A percentile compares a stretch with the other conserved stretches of the same genome.
These are phyloP conservation scores for Distichodus sexfasciatus DNA, from an alignment of 2,797 vertebrate genomes.

Conservation along the genomic window DNA sequence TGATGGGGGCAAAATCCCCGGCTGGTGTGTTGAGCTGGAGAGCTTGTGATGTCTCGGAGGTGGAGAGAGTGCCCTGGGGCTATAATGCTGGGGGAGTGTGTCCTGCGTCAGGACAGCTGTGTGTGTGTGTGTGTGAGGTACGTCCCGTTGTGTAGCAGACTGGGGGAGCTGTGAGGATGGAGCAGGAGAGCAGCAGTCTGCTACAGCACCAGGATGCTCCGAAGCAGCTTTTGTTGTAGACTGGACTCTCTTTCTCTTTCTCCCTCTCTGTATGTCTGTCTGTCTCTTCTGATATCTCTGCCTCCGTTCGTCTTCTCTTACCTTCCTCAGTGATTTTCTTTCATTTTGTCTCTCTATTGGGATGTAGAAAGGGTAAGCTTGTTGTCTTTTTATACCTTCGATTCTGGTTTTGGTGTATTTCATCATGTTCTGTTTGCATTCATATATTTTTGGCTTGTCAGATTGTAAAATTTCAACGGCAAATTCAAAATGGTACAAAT, in stretches of 20 bases:
- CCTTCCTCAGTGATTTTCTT: conserved; percentile 21
- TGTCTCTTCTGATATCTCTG: conserved; percentile 22
- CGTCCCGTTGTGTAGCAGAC: conserved; percentile 61
- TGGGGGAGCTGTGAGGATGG: conserved; percentile 31
- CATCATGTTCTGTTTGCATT: conserved; percentile 3
- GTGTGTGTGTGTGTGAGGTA: conserved; percentile 45
- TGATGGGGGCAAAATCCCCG: conserved; percentile 34
- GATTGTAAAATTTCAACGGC: background rate
- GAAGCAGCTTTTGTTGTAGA: conserved; percentile 65
- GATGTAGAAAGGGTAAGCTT: conserved; percentile 46
- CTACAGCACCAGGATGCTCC: conserved; percentile 57
- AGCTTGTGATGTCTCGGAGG: conserved; percentile 49
- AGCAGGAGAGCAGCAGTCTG: conserved; percentile 36
- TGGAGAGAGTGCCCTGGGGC: conserved; percentile 49
- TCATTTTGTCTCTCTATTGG: conserved; percentile 46
- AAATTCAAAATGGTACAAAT: background rate
- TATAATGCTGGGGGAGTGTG: conserved; percentile 49
- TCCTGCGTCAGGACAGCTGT: conserved; percentile 44
- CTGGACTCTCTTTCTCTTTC: conserved; percentile 52
- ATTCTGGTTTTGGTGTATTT: conserved; percentile 4
- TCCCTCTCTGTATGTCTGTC: background rate
- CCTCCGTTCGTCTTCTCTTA: conserved; percentile 1
- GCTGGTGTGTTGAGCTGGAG: conserved; percentile 38
- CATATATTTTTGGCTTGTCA: background rate
- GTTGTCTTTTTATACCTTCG: conserved; percentile 7